phyloP scores from a whole-genome alignment of 2,113 vertebrate species.

The Oenanthe melanoleuca region DNA sequence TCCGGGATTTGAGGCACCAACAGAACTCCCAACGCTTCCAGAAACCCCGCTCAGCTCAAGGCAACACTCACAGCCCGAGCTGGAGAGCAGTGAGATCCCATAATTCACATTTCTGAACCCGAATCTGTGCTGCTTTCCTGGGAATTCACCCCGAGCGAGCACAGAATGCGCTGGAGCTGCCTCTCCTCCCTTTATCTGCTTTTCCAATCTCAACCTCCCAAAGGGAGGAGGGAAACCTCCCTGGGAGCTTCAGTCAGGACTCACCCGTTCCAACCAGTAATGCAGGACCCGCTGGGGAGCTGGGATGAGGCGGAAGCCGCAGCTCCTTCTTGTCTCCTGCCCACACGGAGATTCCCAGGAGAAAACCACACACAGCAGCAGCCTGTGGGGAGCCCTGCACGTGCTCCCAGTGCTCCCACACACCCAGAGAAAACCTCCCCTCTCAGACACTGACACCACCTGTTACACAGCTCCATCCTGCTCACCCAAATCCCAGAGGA shows the following conservation, averaged over 20 bases:
- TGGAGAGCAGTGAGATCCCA: too few relatives aligned
- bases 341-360: background rate
- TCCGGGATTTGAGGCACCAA: background rate
- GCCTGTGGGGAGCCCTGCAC: background rate
- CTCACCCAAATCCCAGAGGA: background rate
- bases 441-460: background rate
- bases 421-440: background rate
- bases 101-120: background rate
- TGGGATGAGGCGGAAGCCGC: accelerated
- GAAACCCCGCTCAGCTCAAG: background rate
- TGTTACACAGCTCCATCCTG: background rate
- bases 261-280: background rate
- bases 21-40: accelerated
- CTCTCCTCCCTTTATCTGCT: background rate
- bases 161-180: background rate
- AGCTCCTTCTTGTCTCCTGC: background rate
- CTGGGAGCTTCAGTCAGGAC: background rate
- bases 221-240: background rate
- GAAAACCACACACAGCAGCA: background rate
- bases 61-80: accelerated
- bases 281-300: accelerated
- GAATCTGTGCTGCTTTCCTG: accelerated
- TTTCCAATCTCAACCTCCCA: background rate
- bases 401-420: background rate
- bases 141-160: background rate